These are phyloP conservation scores for Melitaea cinxia DNA, from an alignment of 1,140 invertebrate species.

Conservation along the genomic window DNA sequence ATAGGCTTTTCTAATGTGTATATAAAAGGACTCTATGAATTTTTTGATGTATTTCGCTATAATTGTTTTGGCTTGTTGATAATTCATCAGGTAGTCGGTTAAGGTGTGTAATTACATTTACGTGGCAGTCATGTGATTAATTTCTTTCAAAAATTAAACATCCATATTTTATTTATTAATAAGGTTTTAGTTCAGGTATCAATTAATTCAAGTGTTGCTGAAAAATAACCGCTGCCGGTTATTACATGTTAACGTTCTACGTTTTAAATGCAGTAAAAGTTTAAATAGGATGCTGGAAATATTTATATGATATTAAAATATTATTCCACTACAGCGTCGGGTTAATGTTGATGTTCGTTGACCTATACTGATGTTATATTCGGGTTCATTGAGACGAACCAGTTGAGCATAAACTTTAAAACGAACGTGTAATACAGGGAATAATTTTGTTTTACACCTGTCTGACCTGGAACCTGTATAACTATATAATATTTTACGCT, in stretches of 20 bases:
- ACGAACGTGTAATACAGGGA: too few relatives aligned
- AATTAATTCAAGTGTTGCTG: background rate
- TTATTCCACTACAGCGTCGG: background rate
- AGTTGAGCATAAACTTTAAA: background rate
- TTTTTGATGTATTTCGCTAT: too few relatives aligned
- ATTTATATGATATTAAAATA: slow-evolving; percentile 3
- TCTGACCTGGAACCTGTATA: too few relatives aligned
- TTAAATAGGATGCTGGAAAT: background rate
- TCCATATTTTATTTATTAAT: background rate
- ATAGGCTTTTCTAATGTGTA: too few relatives aligned
- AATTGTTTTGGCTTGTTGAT: too few relatives aligned
- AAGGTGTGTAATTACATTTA: too few relatives aligned
- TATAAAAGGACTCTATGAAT: too few relatives aligned
- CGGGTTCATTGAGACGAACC: slow-evolving; percentile 1
- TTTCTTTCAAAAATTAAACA: too few relatives aligned
- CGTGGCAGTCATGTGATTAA: too few relatives aligned
- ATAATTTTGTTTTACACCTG: too few relatives aligned
- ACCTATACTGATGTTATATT: background rate
- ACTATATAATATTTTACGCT: too few relatives aligned
- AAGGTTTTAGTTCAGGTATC: background rate
- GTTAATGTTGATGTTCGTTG: slow-evolving; percentile 3
- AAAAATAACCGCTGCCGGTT: background rate
- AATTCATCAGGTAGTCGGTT: too few relatives aligned
- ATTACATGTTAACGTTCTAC: background rate
- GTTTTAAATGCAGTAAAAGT: background rate